Evolutionary conservation across 2,113 vertebrate species (phyloP).

Genomic region (Tringa solitaria): DNA sequence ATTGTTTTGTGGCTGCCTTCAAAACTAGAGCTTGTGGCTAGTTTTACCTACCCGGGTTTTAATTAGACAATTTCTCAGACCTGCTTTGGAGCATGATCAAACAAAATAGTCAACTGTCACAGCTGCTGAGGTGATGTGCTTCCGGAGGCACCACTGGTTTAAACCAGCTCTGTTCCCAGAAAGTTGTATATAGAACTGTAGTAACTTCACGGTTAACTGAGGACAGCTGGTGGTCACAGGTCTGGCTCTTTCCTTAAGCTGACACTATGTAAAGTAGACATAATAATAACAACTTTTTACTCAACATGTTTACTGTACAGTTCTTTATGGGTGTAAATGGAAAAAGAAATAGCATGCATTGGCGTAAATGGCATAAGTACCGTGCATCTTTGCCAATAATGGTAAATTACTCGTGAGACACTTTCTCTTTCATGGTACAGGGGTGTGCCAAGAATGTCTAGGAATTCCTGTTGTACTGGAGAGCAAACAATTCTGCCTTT

Average conservation of each 20-base stretch:
- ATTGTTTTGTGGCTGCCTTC: background rate
- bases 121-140: background rate
- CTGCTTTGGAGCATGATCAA: background rate
- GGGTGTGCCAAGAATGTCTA: background rate
- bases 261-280: accelerated
- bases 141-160: background rate
- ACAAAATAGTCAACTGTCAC: background rate
- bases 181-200: background rate
- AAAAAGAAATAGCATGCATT: background rate
- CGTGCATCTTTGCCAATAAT: too few relatives aligned
- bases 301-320: background rate
- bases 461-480: background rate
- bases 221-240: background rate
- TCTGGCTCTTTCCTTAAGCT: background rate
- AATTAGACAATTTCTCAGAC: background rate
- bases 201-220: background rate
- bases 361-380: background rate
- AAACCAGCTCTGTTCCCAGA: background rate
- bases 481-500: background rate
- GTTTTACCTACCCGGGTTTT: background rate
- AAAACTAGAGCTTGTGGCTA: background rate
- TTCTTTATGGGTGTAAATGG: background rate
- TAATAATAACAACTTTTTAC: background rate
- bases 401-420: too few relatives aligned
- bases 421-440: background rate